phyloP scores from a whole-genome alignment of 1,140 invertebrate species.

The Caenorhabditis latens region DNA sequence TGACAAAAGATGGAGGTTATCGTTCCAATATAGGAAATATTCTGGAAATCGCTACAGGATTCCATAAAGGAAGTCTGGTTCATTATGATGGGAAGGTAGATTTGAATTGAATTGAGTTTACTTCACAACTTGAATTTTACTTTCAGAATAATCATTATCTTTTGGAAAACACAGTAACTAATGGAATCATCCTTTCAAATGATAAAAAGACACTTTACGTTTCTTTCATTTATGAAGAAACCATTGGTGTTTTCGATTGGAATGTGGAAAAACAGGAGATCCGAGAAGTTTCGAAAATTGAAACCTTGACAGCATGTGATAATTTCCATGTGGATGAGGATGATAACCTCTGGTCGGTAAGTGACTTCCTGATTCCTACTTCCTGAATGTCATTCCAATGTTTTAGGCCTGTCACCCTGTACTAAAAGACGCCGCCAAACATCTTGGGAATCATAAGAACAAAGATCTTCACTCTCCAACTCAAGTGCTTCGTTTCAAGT shows the following conservation, averaged over 20 bases:
- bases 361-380: no score
- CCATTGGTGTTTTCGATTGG: conserved; percentile 7
- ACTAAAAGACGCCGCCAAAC: neutral
- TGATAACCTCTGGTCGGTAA: neutral
- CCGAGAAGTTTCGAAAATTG: neutral
- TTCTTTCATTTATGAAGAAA: neutral
- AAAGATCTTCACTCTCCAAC: neutral
- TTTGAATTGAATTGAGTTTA: no score
- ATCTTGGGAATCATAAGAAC: neutral
- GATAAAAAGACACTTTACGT: neutral
- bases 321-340: conserved; percentile 9
- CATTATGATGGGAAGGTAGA: neutral
- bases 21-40: neutral
- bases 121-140: no score
- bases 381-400: no score
- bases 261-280: neutral
- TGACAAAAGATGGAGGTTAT: neutral
- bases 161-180: neutral
- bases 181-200: neutral
- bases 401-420: conserved; percentile 1
- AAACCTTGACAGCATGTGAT: neutral
- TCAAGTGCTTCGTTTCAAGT: conserved; percentile 20
- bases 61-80: conserved; percentile 1
- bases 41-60: conserved; percentile 6
- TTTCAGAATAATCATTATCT: neutral